Conservation (phyloP, 2,113 vertebrate species). For the Butorides virescens region DNA sequence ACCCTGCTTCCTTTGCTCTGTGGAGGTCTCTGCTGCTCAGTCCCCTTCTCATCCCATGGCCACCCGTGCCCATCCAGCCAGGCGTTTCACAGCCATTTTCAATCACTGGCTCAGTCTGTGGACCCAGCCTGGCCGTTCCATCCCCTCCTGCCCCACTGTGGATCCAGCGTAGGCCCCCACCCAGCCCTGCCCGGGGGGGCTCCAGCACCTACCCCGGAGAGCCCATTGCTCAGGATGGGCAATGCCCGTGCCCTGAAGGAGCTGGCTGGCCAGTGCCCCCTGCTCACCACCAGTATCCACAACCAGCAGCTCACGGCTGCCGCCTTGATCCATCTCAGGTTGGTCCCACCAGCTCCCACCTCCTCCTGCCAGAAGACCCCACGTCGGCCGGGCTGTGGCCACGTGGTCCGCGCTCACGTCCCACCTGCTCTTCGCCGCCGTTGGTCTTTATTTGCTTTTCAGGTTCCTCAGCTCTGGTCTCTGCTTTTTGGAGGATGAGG, state of each 20-base stretch:
- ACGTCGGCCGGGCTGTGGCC: accelerated
- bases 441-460: background rate
- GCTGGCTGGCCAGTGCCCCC: accelerated
- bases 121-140: background rate
- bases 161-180: background rate
- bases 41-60: background rate
- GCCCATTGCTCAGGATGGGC: background rate
- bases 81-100: background rate
- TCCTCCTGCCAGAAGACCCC: background rate
- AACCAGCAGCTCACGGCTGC: background rate
- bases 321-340: background rate
- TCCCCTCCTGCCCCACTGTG: background rate
- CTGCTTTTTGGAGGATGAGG: background rate
- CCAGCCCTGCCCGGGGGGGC: background rate
- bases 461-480: background rate
- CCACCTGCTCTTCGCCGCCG: background rate
- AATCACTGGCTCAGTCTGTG: background rate
- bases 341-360: background rate
- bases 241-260: background rate
- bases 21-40: background rate
- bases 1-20: background rate
- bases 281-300: background rate
- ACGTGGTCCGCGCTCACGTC: accelerated
- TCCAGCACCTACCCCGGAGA: background rate
- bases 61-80: background rate